Base-by-base conservation (phyloP, 2,888 invertebrate genomes). In the Gastrophysa polygoni region DNA sequence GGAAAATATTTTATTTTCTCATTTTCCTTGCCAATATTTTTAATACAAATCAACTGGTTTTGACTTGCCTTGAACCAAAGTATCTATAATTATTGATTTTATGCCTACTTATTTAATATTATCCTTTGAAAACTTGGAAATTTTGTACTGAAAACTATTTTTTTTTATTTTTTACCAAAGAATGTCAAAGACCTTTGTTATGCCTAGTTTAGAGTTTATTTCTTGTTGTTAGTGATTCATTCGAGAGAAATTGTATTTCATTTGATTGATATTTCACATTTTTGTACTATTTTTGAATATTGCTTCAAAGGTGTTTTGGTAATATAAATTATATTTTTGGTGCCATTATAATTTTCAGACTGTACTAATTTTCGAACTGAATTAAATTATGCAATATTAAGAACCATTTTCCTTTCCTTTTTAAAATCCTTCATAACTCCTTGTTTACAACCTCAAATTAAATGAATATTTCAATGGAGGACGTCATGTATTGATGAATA, bases 221-320 rank as follows among this genome's bases (percentile, higher is more conserved):
- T 58, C 10, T 49, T 57, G 48, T 57, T 57, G 17, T 57, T 56
- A 47, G 56, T 34, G 24, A 32, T 57, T 46, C 38, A 52, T 54
- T 43, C 21, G 38, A 21, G n/a, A 52, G 16, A 38, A 38, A 52
- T 38, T 32, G 10, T 32, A 32, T 32, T 32, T 32, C 10, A 32
- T 32, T 32, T 32, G 6, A 32, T 32, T 10, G 29, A 32, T 10
- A 32, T 5, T 32, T 38, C 38, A 38, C 38, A 38, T 38, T 8
- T 5, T 32, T 32, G 8, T 32, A 32, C 6, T 32, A 32, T 32
- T 8, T 2, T 8, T 32, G 6, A 7, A 8, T 32, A 32, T 32
- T 32, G 10, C 10, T 14, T 24, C 24, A 5, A 4, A 38, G 38
- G 38, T 38, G 38, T 14, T 14, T 38, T 14, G 38, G 11, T 32